A percentile compares a stretch with the other conserved stretches of the same genome.
Evolutionary conservation across 2,113 vertebrate species (phyloP).

Genomic region (Cryptomyrus ogoouensis): DNA sequence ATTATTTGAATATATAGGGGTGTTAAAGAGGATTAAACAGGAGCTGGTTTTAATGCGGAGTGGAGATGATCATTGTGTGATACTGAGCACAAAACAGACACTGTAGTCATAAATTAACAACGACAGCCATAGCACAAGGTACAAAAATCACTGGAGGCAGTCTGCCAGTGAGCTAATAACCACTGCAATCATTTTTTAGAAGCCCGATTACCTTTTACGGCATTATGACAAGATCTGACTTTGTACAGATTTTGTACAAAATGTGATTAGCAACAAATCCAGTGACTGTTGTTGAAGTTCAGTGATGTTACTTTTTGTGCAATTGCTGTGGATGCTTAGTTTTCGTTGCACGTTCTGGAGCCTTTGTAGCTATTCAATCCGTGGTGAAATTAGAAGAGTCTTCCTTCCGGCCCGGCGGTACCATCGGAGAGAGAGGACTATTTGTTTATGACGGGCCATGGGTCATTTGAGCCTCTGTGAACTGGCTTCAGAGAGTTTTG

Average conservation of each 20-base stretch:
- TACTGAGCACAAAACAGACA: not conserved
- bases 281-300: not conserved
- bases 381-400: not conserved
- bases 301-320: not conserved
- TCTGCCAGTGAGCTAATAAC: not conserved
- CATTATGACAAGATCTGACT: not conserved
- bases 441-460: not conserved
- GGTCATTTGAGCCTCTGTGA: slow-evolving; percentile 1
- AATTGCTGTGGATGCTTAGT: not conserved
- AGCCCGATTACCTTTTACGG: not conserved
- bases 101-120: not conserved
- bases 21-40: not conserved
- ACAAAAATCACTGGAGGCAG: not conserved
- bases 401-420: not conserved
- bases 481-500: not conserved
- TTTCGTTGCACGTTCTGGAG: not conserved
- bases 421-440: not conserved
- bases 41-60: not conserved
- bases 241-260: not conserved
- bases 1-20: not conserved
- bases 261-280: not conserved
- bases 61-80: not conserved
- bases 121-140: not conserved
- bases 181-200: not conserved
- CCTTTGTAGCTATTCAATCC: not conserved